phyloP scores from a whole-genome alignment of 1,140 invertebrate genomes.

The Solenopsis invicta region DNA sequence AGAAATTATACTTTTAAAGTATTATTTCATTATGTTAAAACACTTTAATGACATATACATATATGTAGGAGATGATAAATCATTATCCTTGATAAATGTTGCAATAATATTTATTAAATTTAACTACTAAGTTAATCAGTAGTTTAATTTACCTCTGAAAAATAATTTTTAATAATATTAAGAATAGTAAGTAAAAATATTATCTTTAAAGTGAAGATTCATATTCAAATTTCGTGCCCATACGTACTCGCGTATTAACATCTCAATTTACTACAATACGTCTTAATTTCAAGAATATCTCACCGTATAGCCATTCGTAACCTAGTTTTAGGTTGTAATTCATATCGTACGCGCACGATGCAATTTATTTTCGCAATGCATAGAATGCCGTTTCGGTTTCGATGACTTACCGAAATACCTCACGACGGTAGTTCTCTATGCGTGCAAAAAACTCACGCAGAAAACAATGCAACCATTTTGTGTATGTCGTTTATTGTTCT shows the following conservation, averaged over 20 bases:
- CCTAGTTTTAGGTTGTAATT: slow-evolving; percentile 4
- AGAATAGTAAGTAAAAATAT: not conserved
- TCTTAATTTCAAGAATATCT: not conserved
- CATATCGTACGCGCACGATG: not conserved
- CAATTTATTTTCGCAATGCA: not conserved
- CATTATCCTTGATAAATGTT: not conserved
- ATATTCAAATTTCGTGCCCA: not conserved
- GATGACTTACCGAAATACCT: not conserved
- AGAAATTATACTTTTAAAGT: not conserved
- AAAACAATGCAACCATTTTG: slow-evolving; percentile 31
- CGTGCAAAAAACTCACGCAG: not conserved
- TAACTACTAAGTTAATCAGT: not conserved
- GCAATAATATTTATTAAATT: not conserved
- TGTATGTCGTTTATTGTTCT: slow-evolving; percentile 11
- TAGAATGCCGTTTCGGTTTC: not conserved
- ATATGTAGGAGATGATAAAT: not conserved
- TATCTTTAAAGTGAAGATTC: not conserved
- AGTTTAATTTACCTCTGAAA: not conserved
- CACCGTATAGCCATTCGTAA: not conserved
- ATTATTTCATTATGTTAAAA: not conserved
- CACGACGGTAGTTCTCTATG: not conserved
- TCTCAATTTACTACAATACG: not conserved
- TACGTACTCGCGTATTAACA: not conserved
- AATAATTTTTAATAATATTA: not conserved
- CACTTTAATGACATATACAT: not conserved